Conservation (phyloP, 2,113 vertebrate genomes). For the Symphodus melops region DNA sequence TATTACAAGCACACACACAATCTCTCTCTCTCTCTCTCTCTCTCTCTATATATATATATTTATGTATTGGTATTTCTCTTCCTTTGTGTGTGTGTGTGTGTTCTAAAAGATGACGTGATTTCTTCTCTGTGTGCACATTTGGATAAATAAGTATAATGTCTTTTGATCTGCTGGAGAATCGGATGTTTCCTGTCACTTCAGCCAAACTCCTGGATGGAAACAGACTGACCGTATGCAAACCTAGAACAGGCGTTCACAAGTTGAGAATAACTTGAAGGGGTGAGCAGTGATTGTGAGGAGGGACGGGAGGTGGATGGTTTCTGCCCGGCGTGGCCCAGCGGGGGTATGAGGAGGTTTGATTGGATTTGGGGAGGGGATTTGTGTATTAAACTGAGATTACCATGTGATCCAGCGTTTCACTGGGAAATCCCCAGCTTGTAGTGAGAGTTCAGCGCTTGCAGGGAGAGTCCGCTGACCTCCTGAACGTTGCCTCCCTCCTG, state of each 20-base stretch:
- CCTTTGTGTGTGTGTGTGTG: background rate
- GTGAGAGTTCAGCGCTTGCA: conserved; percentile 11
- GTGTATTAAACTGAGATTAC: conserved; percentile 77
- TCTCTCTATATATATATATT: too few relatives aligned
- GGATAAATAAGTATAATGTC: conserved; percentile 26
- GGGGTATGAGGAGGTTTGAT: conserved; percentile 75
- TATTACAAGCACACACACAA: conserved; percentile 49
- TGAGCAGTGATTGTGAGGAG: background rate
- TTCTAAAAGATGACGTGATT: conserved; percentile 43
- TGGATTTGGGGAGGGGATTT: conserved; percentile 77
- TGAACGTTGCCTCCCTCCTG: conserved; percentile 13
- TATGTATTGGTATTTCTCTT: background rate
- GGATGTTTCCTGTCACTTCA: background rate
- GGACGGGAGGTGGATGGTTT: conserved; percentile 22
- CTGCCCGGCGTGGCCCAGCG: conserved; percentile 38
- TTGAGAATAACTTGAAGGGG: background rate
- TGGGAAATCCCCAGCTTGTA: conserved; percentile 51
- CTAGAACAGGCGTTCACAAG: background rate
- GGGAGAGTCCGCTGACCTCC: conserved; percentile 52
- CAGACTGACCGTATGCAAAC: background rate
- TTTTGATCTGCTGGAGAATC: conserved; percentile 14
- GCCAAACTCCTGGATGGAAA: conserved; percentile 12
- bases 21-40: conserved; percentile 7
- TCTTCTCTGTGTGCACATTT: conserved; percentile 17
- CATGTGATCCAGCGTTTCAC: conserved; percentile 67